These are phyloP conservation scores for Notodromas monacha DNA, from an alignment of 2,888 invertebrate genomes.

Conservation along the genomic window DNA sequence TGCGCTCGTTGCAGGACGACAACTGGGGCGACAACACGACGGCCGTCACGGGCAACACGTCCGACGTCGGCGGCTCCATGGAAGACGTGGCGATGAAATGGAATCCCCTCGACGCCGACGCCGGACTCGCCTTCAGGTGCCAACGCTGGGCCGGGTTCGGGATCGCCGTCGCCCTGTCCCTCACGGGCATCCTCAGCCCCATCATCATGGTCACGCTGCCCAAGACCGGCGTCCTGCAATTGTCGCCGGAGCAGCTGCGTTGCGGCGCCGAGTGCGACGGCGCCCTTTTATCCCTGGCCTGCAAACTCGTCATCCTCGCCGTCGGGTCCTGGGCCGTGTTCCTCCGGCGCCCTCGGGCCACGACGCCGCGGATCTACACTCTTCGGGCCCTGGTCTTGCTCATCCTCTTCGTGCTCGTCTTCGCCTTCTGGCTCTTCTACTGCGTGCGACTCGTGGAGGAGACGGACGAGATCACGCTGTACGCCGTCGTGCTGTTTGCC, in stretches of 20 bases:
- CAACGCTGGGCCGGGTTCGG: conserved; percentile 50
- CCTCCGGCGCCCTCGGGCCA: conserved; percentile 43
- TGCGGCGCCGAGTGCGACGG: conserved; percentile 84
- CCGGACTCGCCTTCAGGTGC: conserved; percentile 19
- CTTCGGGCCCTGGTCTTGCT: conserved; percentile 62
- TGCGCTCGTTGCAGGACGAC: conserved; percentile 46
- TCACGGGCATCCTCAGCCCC: conserved; percentile 61
- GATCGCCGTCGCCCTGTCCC: conserved; percentile 39
- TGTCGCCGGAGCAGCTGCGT: conserved; percentile 20
- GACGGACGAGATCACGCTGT: conserved; percentile 27
- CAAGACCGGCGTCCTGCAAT: conserved; percentile 25
- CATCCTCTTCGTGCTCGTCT: conserved; percentile 58
- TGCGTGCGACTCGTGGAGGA: conserved; percentile 36
- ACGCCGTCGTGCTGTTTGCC: conserved; percentile 62
- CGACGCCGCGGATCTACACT: conserved; percentile 62
- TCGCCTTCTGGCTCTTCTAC: conserved; percentile 94
- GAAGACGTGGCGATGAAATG: conserved; percentile 28
- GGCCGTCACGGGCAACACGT: conserved; percentile 80
- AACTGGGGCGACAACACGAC: conserved; percentile 98
- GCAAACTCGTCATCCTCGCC: conserved; percentile 55
- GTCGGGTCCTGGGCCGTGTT: conserved; percentile 79
- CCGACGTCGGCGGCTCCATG: conserved; percentile 71
- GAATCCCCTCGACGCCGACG: conserved; percentile 10
- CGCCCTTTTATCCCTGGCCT: conserved; percentile 53
- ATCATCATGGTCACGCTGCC: conserved; percentile 79